Percentiles rank a stretch among this genome's conserved stretches.
Evolutionary conservation across 2,113 vertebrate genomes (phyloP).

Genomic region (Pedetes capensis): DNA sequence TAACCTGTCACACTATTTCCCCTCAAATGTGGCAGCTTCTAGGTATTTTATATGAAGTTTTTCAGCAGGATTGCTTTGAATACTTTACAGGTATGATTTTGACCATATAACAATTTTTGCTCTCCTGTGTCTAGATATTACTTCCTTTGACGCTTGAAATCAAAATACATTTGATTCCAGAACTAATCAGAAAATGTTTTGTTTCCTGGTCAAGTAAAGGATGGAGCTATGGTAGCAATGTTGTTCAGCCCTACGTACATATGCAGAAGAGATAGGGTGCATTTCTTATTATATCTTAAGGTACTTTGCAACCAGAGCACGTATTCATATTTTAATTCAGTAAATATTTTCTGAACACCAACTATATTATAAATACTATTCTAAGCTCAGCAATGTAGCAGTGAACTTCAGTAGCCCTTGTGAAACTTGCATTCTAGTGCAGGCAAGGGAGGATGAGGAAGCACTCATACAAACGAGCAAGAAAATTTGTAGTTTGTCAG

Average conservation of each 20-base stretch:
- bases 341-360: background rate
- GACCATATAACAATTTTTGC: background rate
- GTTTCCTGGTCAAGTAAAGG: background rate
- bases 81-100: slow-evolving; percentile 92
- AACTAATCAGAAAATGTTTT: slow-evolving; percentile 24
- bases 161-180: background rate
- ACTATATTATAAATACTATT: background rate
- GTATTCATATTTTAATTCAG: background rate
- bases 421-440: background rate
- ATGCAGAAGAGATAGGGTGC: background rate
- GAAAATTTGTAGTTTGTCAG: background rate
- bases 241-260: background rate
- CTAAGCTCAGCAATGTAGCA: background rate
- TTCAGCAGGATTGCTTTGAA: slow-evolving; percentile 96
- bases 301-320: background rate
- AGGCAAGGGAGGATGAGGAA: background rate
- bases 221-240: background rate
- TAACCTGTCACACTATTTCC: slow-evolving; percentile 95
- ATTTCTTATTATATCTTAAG: background rate
- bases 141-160: background rate
- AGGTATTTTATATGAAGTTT: slow-evolving; percentile 92
- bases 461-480: background rate
- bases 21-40: slow-evolving; percentile 99
- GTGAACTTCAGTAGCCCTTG: background rate
- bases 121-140: background rate